Percentiles rank a stretch among this genome's conserved stretches.
Conservation (phyloP, 2,797 vertebrate genomes). For the Cuniculus paca region DNA sequence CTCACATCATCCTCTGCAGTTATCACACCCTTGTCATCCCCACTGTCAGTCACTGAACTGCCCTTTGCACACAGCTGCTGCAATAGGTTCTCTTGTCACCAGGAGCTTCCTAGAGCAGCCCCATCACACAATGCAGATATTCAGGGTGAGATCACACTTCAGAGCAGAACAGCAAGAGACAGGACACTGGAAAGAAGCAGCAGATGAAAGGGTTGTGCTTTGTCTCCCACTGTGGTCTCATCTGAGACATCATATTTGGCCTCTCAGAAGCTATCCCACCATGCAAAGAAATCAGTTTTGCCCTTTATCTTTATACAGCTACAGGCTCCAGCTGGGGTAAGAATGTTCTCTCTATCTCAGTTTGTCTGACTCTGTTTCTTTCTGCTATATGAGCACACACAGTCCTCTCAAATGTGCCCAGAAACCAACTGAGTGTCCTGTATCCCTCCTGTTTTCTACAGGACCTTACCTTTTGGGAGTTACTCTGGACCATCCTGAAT, state of each 20-base stretch:
- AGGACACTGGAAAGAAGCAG: background rate
- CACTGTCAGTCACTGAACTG: background rate
- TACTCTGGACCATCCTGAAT: background rate
- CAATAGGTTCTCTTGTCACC: background rate
- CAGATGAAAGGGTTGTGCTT: background rate
- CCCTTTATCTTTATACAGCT: background rate
- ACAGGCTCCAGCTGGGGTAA: background rate
- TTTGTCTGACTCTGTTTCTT: fast-evolving
- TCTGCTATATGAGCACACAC: background rate
- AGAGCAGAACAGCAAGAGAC: background rate
- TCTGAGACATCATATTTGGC: background rate
- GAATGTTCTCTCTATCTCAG: background rate
- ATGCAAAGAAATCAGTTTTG: background rate
- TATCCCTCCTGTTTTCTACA: background rate
- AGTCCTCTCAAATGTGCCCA: background rate
- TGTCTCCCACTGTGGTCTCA: background rate
- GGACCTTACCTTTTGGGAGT: background rate
- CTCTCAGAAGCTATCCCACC: background rate
- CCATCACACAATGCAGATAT: background rate
- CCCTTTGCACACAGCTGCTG: background rate
- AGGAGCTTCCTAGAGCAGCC: background rate
- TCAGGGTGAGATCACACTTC: background rate
- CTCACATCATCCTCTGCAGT: background rate
- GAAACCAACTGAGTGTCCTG: background rate
- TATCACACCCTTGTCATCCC: background rate